phyloP scores from a whole-genome alignment of 2,797 vertebrate species.

The Lacerta bilineata region DNA sequence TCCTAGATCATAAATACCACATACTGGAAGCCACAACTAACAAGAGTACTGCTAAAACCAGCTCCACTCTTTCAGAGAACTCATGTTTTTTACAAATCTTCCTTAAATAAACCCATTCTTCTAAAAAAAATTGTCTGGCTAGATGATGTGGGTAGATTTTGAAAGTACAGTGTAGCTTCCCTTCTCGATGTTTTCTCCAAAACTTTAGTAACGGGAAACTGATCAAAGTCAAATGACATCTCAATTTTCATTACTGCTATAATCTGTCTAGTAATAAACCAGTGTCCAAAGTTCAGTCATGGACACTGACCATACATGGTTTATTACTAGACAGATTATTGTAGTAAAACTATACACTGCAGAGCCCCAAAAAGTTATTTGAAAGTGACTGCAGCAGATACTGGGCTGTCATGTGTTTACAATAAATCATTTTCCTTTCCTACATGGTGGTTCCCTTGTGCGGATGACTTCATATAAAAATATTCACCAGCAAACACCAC shows the following conservation, averaged over 20 bases:
- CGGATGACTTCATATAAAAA: constrained; percentile 30
- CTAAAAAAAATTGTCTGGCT: too few species aligned
- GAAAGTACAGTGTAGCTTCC: too few species aligned
- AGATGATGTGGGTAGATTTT: too few species aligned
- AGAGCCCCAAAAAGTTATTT: constrained; percentile 8
- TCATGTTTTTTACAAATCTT: too few species aligned
- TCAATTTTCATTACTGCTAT: background rate
- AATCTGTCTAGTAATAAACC: constrained; percentile 22
- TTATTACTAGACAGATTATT: too few species aligned
- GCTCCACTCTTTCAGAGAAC: too few species aligned
- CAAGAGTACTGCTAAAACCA: too few species aligned
- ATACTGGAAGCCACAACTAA: too few species aligned
- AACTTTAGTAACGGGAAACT: too few species aligned
- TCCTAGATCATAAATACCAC: background rate
- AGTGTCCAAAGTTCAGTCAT: background rate
- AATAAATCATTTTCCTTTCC: background rate
- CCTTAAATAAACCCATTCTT: too few species aligned
- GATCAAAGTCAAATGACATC: too few species aligned
- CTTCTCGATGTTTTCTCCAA: too few species aligned
- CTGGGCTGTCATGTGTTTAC: constrained; percentile 29
- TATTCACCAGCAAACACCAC: constrained; percentile 7
- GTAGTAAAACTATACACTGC: background rate
- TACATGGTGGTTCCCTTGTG: constrained; percentile 3
- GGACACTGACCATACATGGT: background rate
- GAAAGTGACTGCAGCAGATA: constrained; percentile 22